Evolutionary conservation across 2,797 vertebrate species (phyloP), one percentile per base, ranked within the genome.

Genomic region (Protosalanx chinensis): DNA sequence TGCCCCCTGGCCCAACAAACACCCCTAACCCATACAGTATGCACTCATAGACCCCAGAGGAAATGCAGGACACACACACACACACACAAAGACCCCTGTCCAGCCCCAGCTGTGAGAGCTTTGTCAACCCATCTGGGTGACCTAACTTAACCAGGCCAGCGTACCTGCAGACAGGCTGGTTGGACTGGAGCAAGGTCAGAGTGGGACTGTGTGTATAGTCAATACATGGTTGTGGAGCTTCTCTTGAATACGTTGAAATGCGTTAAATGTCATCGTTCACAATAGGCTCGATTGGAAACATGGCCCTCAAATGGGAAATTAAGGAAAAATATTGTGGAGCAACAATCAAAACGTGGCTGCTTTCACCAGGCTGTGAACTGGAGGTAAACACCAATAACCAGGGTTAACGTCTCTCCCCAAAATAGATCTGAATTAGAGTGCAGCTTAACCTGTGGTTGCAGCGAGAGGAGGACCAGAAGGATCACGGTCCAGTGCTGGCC

Each of bases 391-490:
- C 70, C 29, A 33, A 7, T 30, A 62, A 73, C 70, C 73, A 29
- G 61, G 72, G 81, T 72, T 83, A 87, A 86, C 82, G 82, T 61
- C 8, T 77, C 27, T 29, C 82, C 83, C 85, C 49, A 72, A 85
- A 91, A 91, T 91, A 92, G 90, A 82, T 74, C 83, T 83, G 88
- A 90, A 91, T 91, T 86, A 63, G 69, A 56, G 60, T 27, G 70
- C 82, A 76, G 89, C 89, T 94, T 92, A 94, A 94, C 93, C 91
- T 90, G 91, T 64, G 88, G 83, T 69, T 92, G 91, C 57, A 92
- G 72, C 20, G 88, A 80, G 74, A 94, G 88, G 29, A 84, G 82
- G 30, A 89, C 69, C 16, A 94, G 84, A 70, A 93, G 75, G 73
- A 93, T 53, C 78, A 90, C 71, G 71, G 86, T 72, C 81, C 87